Conservation (phyloP, 1,140 invertebrate genomes). For the Meloidogyne chitwoodi region DNA sequence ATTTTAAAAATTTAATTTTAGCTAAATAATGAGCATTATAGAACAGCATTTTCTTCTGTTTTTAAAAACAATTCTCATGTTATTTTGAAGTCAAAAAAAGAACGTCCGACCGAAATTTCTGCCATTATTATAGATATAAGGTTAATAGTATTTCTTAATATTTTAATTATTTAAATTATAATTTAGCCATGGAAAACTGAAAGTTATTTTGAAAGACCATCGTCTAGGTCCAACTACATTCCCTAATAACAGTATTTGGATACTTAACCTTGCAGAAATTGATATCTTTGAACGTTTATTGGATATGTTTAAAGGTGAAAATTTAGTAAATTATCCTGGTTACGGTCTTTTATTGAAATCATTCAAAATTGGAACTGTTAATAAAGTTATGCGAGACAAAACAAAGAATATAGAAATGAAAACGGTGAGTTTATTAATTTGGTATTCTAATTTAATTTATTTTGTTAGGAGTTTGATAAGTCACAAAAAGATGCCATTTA, state of each 20-base stretch:
- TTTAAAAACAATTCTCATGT: background rate
- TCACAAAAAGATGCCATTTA: slow-evolving; percentile 17
- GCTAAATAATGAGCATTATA: background rate
- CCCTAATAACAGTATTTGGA: background rate
- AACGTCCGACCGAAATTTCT: background rate
- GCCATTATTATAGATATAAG: background rate
- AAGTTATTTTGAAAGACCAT: background rate
- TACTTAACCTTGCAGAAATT: background rate
- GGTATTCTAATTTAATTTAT: background rate
- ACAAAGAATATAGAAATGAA: background rate
- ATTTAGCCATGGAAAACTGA: background rate
- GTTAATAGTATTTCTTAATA: background rate
- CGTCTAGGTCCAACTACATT: background rate
- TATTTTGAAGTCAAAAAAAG: background rate
- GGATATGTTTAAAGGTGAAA: background rate
- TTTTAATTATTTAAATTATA: background rate
- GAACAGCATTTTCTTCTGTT: background rate
- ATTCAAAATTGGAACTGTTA: background rate
- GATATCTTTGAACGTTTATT: background rate
- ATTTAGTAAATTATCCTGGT: background rate
- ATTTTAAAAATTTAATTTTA: background rate
- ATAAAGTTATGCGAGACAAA: background rate
- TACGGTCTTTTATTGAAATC: background rate
- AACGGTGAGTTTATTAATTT: background rate
- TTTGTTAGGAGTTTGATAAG: slow-evolving; percentile 30